Percentiles rank a stretch among this genome's conserved stretches.
These are phyloP conservation scores for Cricetomys ansorgei DNA, from an alignment of 2,113 vertebrate genomes.

Conservation along the genomic window DNA sequence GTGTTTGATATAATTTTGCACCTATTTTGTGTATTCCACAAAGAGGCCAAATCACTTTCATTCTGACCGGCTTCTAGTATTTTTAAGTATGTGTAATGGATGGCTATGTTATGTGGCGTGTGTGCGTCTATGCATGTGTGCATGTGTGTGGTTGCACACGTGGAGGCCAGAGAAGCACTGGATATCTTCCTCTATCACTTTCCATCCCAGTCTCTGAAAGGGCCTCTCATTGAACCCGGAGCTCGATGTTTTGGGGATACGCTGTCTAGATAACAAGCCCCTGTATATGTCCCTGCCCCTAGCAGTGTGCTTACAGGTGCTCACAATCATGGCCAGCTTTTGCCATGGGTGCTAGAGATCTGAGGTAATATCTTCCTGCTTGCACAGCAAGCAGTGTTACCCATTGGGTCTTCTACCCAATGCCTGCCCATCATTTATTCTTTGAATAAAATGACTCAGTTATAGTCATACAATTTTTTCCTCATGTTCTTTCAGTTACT, in stretches of 20 bases:
- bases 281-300: background rate
- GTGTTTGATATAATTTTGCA: background rate
- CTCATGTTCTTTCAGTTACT: constrained; percentile 35
- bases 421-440: constrained; percentile 20
- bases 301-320: no score
- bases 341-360: background rate
- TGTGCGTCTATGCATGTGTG: background rate
- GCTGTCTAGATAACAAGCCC: background rate
- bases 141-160: background rate
- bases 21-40: background rate
- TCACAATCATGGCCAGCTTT: background rate
- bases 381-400: background rate
- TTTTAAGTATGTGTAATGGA: background rate
- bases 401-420: background rate
- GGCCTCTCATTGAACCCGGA: background rate
- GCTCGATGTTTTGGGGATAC: background rate
- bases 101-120: no score
- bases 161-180: background rate
- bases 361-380: background rate
- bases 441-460: constrained; percentile 5
- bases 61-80: background rate
- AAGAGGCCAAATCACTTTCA: constrained; percentile 19
- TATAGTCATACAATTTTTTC: background rate
- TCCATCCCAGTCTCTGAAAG: background rate
- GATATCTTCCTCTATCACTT: background rate